Base-by-base conservation (phyloP, 2,797 vertebrate genomes). In the Muscicapa striata region DNA sequence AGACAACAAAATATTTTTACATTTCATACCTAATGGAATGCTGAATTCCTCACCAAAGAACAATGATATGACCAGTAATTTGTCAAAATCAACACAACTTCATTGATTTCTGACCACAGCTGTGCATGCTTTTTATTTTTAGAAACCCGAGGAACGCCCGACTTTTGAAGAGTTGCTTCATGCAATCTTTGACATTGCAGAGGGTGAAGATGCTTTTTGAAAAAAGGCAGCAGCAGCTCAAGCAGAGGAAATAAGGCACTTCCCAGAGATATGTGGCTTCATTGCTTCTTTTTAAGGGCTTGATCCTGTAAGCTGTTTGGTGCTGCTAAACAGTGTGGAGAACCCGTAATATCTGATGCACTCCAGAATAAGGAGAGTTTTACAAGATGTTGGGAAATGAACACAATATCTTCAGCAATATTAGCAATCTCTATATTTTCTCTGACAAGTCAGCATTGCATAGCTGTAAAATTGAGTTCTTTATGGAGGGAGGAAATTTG, bases 91-190 rank as follows among this genome's bases (percentile, higher is more conserved):
- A 67, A 30, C 16, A 20, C 10, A 85, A 41, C 13, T 43, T 45
- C 48, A 27, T 18, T 61, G 51, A 48, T 64, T 70, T 70, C 26
- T 70, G 43, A 67, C 94, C 54, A 61, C 57, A 68, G 54, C 43
- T 84, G 11, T 70, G 15, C 8, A 5, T 80, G 22, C 13, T 84
- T 82, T 79, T 73, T 89, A 15, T 78, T 95, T 95, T 52, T 46
- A 99, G 99, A 99, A 97, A 94, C 98, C 98, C 8, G 99, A 99
- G 38, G 98, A 97, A 48, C 98, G 99, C 6, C 98, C 98, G 0
- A 96, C 98, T 5, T 99, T 99, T 91, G 97, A 97, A 61, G 96
- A 98, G 40, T 78, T 99, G 86, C 97, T 98, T 74, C 61, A 46
- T 17, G 96, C 93, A 51, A 99, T 99, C 84, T 96, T 98, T 15